These are phyloP conservation scores for Macrosoma leucophasiata DNA, from an alignment of 2,888 invertebrate species.

Conservation along the genomic window DNA sequence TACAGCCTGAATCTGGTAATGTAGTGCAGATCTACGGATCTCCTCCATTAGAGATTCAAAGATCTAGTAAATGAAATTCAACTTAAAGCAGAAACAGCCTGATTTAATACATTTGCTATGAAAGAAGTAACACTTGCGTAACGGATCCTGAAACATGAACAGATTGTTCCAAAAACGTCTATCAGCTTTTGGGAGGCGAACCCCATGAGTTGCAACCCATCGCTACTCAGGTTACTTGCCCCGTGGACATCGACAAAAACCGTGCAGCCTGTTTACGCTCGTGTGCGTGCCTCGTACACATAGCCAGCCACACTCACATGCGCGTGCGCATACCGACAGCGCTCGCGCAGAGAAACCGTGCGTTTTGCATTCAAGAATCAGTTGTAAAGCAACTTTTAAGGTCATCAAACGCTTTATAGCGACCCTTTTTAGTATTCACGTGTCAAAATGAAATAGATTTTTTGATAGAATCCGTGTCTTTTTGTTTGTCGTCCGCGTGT, in stretches of 20 bases:
- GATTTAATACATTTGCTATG: too few relatives aligned
- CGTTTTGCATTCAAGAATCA: constrained; percentile 67
- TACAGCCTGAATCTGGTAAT: too few relatives aligned
- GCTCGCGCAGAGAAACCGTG: constrained; percentile 61
- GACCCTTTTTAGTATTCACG: constrained; percentile 33
- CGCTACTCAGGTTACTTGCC: constrained; percentile 60
- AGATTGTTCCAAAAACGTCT: too few relatives aligned
- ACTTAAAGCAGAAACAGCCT: too few relatives aligned
- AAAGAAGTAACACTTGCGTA: too few relatives aligned
- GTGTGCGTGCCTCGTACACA: constrained; percentile 35
- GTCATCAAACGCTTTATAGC: constrained; percentile 68
- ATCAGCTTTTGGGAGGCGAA: too few relatives aligned
- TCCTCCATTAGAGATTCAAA: too few relatives aligned
- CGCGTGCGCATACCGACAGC: constrained; percentile 58
- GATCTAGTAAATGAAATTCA: too few relatives aligned
- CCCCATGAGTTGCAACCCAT: constrained; percentile 51
- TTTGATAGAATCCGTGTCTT: too few relatives aligned
- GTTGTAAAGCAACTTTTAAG: constrained; percentile 64
- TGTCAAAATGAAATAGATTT: constrained; percentile 14
- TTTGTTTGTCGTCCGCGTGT: too few relatives aligned
- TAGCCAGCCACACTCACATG: constrained; percentile 38
- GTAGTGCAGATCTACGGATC: too few relatives aligned
- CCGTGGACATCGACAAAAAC: constrained; percentile 75
- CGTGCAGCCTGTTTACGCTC: constrained; percentile 52
- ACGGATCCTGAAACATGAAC: too few relatives aligned